These are phyloP conservation scores for Sceloporus tristichus DNA, from an alignment of 2,113 vertebrate species.

Conservation along the genomic window DNA sequence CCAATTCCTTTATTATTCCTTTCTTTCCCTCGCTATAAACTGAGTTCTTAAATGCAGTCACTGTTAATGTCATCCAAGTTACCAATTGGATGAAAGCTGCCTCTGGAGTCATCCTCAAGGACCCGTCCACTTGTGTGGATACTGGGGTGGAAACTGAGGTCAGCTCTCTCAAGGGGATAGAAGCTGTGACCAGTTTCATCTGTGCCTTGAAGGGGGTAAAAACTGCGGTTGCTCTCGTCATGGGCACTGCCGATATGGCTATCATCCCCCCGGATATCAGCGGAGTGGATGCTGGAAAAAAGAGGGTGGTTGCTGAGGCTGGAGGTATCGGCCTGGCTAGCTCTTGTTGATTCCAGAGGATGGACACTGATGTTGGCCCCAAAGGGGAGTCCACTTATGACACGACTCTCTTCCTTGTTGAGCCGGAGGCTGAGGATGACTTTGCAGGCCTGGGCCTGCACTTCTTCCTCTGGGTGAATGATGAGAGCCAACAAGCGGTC, in stretches of 20 bases:
- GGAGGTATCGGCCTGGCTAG: background rate
- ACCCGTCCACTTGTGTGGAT: background rate
- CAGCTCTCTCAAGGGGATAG: background rate
- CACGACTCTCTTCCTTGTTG: background rate
- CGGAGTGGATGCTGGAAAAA: background rate
- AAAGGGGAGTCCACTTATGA: background rate
- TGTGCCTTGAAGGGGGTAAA: background rate
- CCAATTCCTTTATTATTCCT: conserved; percentile 21
- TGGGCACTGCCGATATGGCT: too few species aligned
- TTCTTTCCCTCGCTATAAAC: conserved; percentile 6
- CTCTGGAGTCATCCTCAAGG: background rate
- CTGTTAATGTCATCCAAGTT: background rate
- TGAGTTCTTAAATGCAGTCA: background rate
- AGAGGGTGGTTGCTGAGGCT: background rate
- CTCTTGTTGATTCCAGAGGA: conserved; percentile 1
- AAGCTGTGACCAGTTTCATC: background rate
- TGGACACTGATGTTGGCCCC: background rate
- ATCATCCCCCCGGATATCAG: background rate
- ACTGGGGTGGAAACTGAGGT: background rate
- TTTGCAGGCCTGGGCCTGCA: conserved; percentile 60
- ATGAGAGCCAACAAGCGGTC: conserved; percentile 31
- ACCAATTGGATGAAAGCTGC: background rate
- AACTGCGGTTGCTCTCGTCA: background rate
- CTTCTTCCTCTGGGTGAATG: conserved; percentile 53
- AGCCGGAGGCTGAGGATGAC: conserved; percentile 60